Base-by-base conservation (phyloP, 1,140 invertebrate genomes). In the Eriosoma lanigerum region DNA sequence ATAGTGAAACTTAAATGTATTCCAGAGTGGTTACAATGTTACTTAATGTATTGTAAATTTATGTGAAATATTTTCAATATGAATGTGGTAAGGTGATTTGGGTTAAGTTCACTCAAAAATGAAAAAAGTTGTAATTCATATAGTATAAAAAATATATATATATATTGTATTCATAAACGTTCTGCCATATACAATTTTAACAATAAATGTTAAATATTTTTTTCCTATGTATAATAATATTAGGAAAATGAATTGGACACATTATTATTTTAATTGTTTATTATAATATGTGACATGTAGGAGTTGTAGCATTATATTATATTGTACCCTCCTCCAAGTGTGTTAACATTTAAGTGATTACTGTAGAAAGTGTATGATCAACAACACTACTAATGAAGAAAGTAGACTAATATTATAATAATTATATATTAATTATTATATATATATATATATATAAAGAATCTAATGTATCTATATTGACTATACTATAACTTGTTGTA, bases 401-500 rank as follows among this genome's bases (percentile, higher is more conserved):
- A 29, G 48, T 72, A 72, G 46, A 72, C 19, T 66, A 44, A 44
- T 52, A 72, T 54, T n/a, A 72, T 29, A 12, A 72, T 54, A 12
- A 72, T 29, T 4, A 52, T 50, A 68, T 24, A 66, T n/a, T n/a
- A n/a, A n/a, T n/a, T n/a, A n/a, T n/a, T 44, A 48, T n/a, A 58
- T 38, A 44, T 9, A 17, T 72, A 17, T 60, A 60, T 44, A 26
- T 26, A 60, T 10, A 26, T 19, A 26, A 60, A 60, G 15, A 62
- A 78, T 56, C 44, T 62, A 29, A 60, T 78, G 75, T 78, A 78
- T 21, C 75, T 76, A 60, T n/a, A n/a, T n/a, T n/a, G n/a, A n/a
- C n/a, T n/a, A n/a, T 60, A 76, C 32, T 76, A 54, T 78, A 78
- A 78, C 38, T 60, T 78, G 73, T 76, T 76, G 75, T 78, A 78